A percentile compares a stretch with the other conserved stretches of the same genome.
These are phyloP conservation scores for Corythornis cristatus DNA, from an alignment of 2,113 vertebrate genomes.

Conservation along the genomic window DNA sequence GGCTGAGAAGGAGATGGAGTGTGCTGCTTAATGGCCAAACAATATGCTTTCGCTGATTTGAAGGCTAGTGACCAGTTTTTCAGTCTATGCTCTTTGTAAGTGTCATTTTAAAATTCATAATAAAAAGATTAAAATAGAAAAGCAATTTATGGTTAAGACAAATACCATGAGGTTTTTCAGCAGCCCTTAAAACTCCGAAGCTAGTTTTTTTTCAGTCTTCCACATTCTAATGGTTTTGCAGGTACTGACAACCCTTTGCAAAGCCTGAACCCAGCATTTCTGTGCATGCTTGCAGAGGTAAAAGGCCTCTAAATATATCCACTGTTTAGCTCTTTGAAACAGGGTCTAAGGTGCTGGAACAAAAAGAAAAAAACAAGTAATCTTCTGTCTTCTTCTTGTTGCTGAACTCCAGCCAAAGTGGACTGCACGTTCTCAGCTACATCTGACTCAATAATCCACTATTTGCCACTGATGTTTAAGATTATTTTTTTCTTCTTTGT, in stretches of 20 bases:
- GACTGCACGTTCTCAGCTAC: neutral
- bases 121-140: neutral
- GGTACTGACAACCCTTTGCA: neutral
- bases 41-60: neutral
- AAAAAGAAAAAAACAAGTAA: neutral
- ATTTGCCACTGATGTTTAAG: neutral
- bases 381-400: neutral
- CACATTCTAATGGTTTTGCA: neutral
- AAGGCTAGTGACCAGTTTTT: neutral
- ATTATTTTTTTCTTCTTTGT: neutral
- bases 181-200: neutral
- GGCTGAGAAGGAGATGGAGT: neutral
- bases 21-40: neutral
- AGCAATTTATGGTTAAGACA: neutral
- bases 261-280: neutral
- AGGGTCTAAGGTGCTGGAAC: neutral
- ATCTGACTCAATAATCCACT: neutral
- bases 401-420: neutral
- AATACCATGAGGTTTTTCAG: neutral
- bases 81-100: neutral
- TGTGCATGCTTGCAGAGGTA: neutral
- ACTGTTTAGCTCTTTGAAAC: neutral
- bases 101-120: neutral
- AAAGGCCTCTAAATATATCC: neutral
- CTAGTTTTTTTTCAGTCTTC: neutral